Base-by-base conservation (phyloP, 2,888 invertebrate species). In the Tuta absoluta region DNA sequence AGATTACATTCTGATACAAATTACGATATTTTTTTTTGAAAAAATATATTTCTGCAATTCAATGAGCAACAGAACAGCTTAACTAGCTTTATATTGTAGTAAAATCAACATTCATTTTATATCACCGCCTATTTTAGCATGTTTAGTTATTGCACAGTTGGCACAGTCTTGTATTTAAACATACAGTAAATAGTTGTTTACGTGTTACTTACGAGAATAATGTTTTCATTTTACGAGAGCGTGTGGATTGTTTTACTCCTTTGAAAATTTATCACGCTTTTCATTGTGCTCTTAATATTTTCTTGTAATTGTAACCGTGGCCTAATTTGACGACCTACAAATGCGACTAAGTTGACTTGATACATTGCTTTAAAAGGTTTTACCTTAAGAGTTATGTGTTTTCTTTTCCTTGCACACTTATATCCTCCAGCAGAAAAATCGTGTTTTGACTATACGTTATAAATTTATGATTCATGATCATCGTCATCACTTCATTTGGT, bases 261-360 rank as follows among this genome's bases (percentile, higher is more conserved):
- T 28, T 56, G 24, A 56, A 24, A 1, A 17, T 28, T 24, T 17
- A 17, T 28, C n/a, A 17, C 56, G 56, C 24, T 56, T 56, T 28
- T 33, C 56, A n/a, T 56, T 56, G 24, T 17, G n/a, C 8, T 56
- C 56, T 56, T 10, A 24, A 56, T n/a, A 21, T 21, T 53, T 53
- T 7, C 12, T 17, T 48, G n/a, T 17, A 19, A 48, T 19, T 23
- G 21, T 53, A 10, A 53, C 51, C 23, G 23, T 23, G 23, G 4
- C 45, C 45, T 17, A 1, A 17, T 45, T 45, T 3, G 45, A 8
- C 17, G n/a, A 45, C 45, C 45, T 45, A 45, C n/a, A 17, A 45
- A n/a, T 17, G 45, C 45, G 45, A n/a, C 45, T 45, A 45, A 45
- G 45, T 45, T 45, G 45, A 11, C 17, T 45, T 45, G 45, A 45